Conservation (phyloP, 2,797 vertebrate species). For the Pogoniulus pusillus region DNA sequence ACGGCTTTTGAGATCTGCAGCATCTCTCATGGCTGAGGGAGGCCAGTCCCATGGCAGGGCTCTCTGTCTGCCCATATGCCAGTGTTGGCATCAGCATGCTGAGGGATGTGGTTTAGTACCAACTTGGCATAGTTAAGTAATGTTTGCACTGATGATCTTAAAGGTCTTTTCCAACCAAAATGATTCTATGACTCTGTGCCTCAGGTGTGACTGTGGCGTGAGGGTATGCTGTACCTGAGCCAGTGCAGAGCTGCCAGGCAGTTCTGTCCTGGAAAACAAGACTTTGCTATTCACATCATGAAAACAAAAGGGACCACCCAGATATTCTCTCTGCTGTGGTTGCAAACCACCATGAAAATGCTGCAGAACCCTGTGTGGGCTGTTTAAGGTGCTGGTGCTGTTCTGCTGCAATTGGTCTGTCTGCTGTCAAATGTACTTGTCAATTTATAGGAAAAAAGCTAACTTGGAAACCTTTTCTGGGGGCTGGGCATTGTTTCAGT, state of each 20-base stretch:
- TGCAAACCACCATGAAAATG: background rate
- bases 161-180: no score
- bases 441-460: background rate
- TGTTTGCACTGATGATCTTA: no score
- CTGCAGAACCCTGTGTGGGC: background rate
- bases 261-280: background rate
- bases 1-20: background rate
- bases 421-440: background rate
- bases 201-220: background rate
- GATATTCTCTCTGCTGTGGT: background rate
- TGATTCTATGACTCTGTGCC: no score
- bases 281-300: background rate
- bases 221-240: background rate
- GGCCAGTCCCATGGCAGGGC: background rate
- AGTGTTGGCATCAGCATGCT: accelerated
- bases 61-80: accelerated
- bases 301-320: background rate
- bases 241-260: background rate
- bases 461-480: background rate
- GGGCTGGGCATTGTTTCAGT: background rate
- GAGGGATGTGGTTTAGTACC: no score
- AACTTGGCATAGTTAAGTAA: no score
- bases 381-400: background rate
- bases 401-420: background rate
- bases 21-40: background rate